phyloP scores from a whole-genome alignment of 2,113 vertebrate species.

The Amphiprion ocellaris region DNA sequence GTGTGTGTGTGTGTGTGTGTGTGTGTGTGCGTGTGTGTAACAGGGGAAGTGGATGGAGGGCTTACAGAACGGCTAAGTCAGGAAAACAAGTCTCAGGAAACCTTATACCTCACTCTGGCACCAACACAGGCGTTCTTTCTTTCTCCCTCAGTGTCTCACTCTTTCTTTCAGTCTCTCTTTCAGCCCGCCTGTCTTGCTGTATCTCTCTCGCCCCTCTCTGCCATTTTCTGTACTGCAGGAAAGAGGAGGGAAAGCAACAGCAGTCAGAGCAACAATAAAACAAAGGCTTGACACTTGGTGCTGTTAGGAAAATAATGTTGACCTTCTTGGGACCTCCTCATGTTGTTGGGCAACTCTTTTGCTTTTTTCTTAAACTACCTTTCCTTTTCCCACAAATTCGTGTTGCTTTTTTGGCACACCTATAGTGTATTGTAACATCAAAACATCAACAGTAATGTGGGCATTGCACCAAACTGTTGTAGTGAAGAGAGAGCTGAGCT shows the following conservation, averaged over 20 bases:
- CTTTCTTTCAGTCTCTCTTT: slow-evolving; percentile 15
- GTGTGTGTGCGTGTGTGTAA: slow-evolving; percentile 38
- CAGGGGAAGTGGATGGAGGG: slow-evolving; percentile 73
- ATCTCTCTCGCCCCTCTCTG: slow-evolving; percentile 25
- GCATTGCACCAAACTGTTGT: too few relatives aligned
- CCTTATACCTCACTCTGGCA: slow-evolving; percentile 76
- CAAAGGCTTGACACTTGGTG: slow-evolving; percentile 53
- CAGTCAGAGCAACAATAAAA: slow-evolving; percentile 37
- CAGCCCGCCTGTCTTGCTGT: slow-evolving; percentile 26
- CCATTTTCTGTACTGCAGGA: slow-evolving; percentile 24
- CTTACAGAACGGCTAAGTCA: slow-evolving; percentile 77
- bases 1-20: slow-evolving; percentile 36
- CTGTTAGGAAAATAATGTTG: slow-evolving; percentile 54
- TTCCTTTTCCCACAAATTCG: neutral
- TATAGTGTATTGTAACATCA: too few relatives aligned
- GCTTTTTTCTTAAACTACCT: neutral
- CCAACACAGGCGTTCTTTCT: slow-evolving; percentile 71
- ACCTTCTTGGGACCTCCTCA: slow-evolving; percentile 38
- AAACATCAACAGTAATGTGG: too few relatives aligned
- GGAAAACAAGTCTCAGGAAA: slow-evolving; percentile 82
- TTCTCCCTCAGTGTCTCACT: slow-evolving; percentile 43
- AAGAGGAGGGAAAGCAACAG: slow-evolving; percentile 45
- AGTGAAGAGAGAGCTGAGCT: too few relatives aligned
- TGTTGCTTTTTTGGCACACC: too few relatives aligned
- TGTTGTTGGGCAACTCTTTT: neutral